Evolutionary conservation across 2,888 invertebrate genomes (phyloP), one percentile per base, ranked within the genome.

Genomic region (Magallana nippona): DNA sequence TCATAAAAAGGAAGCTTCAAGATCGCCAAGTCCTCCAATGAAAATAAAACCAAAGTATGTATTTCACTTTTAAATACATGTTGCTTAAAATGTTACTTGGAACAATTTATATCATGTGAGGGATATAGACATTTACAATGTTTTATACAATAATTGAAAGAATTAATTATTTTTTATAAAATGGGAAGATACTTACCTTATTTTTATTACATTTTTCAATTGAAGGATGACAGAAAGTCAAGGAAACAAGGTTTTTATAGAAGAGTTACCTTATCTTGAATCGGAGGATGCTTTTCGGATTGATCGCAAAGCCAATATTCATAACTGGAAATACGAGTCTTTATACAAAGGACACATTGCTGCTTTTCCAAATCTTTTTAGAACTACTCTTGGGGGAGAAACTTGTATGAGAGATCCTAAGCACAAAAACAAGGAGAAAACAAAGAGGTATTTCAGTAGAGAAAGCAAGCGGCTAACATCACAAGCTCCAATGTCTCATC

Each of bases 271-370:
- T 58, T 89, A 87, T 63, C 83, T 92, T 63, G 83, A 88, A 15
- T 87, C 91, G 13, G 90, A 92, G 83, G 91, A 91, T 87, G 93
- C 93, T 5, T 94, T 88, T 85, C 88, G 91, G 79, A 82, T 93
- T 19, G 94, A 94, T 88, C 84, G 91, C 17, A 90, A 88, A 81
- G 78, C 90, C 10, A 94, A 94, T 86, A 86, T 84, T 81, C 90
- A 93, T 78, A 93, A 93, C 83, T 89, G 91, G 86, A 89, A 90
- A 5, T 94, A 93, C 89, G 92, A 91, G 55, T 91, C 92, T 44
- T 85, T 94, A 44, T 93, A 93, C 85, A 92, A 91, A 82, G 88
- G 89, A 27, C 92, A 93, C 82, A 89, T 93, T 44, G 91, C 94
- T 2, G 89, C 87, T 55, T 94, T 93, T 82, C 87, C 88, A 27